Evolutionary conservation across 2,888 invertebrate species (phyloP).

Genomic region (Troides aeacus): DNA sequence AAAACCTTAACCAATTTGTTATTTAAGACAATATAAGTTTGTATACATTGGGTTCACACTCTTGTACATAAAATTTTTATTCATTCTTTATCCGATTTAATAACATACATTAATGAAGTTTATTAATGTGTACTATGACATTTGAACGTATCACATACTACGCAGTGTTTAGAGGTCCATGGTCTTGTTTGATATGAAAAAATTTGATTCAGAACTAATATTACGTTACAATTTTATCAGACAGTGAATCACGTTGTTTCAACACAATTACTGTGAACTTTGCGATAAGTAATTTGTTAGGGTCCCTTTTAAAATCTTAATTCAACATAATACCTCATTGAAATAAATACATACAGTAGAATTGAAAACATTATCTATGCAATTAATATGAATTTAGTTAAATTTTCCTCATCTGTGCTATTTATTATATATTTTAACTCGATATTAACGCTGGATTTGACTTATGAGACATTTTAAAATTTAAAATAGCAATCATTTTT

Average conservation of each 20-base stretch:
- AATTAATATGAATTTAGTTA: not conserved
- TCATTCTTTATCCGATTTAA: no score
- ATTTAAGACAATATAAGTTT: no score
- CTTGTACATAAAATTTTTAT: no score
- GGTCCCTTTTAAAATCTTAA: slow-evolving; percentile 13
- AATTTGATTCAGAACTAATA: slow-evolving; percentile 2
- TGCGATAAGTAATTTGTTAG: slow-evolving; percentile 10
- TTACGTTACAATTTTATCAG: slow-evolving; percentile 10
- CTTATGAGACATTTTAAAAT: no score
- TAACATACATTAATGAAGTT: not conserved
- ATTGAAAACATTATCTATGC: not conserved
- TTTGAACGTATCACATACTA: not conserved
- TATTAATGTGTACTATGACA: not conserved
- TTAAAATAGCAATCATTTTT: no score
- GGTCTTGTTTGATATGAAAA: slow-evolving; percentile 12
- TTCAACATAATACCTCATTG: slow-evolving; percentile 4
- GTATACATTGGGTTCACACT: no score
- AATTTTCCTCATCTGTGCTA: slow-evolving; percentile 3
- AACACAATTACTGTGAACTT: slow-evolving; percentile 28
- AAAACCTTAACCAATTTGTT: no score
- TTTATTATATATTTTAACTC: not conserved
- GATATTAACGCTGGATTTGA: not conserved
- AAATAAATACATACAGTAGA: slow-evolving; percentile 1
- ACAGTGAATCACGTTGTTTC: slow-evolving; percentile 25
- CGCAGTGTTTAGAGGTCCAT: slow-evolving; percentile 16